Evolutionary conservation across 2,888 invertebrate genomes (phyloP).

Genomic region (Heliconius cydno): DNA sequence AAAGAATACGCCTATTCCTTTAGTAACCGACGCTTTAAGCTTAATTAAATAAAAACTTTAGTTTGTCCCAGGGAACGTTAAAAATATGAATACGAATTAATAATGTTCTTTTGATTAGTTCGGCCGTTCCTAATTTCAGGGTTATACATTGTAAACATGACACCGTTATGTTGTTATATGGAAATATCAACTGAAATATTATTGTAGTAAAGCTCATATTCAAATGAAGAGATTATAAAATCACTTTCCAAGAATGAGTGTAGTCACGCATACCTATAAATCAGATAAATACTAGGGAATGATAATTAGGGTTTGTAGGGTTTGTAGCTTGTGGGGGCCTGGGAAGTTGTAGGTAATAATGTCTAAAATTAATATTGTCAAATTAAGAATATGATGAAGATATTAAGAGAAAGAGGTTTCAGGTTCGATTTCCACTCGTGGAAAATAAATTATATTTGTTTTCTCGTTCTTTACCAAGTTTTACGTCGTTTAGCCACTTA

Average conservation of each 20-base stretch:
- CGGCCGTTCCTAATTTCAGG: slow-evolving; percentile 71
- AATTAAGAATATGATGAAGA: not conserved
- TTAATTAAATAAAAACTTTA: slow-evolving; percentile 28
- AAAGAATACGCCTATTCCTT: not conserved
- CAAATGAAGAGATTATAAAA: slow-evolving; percentile 65
- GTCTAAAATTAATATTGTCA: not conserved
- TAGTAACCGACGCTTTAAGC: not conserved
- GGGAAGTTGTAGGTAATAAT: slow-evolving; percentile 6
- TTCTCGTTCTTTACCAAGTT: not conserved
- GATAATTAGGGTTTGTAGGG: slow-evolving; percentile 64
- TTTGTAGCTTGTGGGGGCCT: slow-evolving; percentile 37
- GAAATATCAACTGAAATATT: slow-evolving; percentile 58
- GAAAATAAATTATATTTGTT: not conserved
- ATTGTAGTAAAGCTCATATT: slow-evolving; percentile 59
- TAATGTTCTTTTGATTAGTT: slow-evolving; percentile 71
- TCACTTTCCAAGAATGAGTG: slow-evolving; percentile 73
- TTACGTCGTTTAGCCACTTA: too few species aligned
- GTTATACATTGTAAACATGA: slow-evolving; percentile 73
- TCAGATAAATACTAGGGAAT: slow-evolving; percentile 68
- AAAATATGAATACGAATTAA: slow-evolving; percentile 60
- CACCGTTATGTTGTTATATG: slow-evolving; percentile 58
- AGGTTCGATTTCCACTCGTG: not conserved
- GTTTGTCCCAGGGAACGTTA: slow-evolving; percentile 31
- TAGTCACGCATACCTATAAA: slow-evolving; percentile 76
- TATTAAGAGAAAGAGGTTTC: not conserved